Percentiles rank a stretch among this genome's conserved stretches.
Evolutionary conservation across 1,140 invertebrate species (phyloP).

Genomic region (Harlomillsia oculata): DNA sequence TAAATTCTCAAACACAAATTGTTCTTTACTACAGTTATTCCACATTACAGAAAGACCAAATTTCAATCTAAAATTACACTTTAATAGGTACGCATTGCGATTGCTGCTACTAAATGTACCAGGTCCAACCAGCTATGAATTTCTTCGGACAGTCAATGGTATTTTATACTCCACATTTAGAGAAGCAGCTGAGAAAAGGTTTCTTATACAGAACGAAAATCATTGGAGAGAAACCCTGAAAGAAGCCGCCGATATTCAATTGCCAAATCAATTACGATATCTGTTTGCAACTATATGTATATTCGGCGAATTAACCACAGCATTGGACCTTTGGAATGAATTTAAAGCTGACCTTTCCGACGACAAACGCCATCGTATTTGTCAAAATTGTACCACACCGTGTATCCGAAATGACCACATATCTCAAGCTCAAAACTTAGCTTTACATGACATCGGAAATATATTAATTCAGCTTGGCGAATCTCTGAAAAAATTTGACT

Average conservation of each 20-base stretch:
- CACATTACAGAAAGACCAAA: too few relatives aligned
- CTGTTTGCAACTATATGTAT: slow-evolving; percentile 32
- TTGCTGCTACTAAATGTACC: slow-evolving; percentile 34
- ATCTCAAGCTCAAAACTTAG: neutral
- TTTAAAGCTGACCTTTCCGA: neutral
- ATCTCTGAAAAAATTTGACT: neutral
- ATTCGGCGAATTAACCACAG: slow-evolving; percentile 28
- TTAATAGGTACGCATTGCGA: too few relatives aligned
- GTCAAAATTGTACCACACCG: too few relatives aligned
- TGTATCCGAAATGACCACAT: neutral
- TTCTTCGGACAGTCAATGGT: slow-evolving; percentile 31
- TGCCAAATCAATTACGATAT: slow-evolving; percentile 25
- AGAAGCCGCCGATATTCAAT: slow-evolving; percentile 14
- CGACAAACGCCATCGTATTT: too few relatives aligned
- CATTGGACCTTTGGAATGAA: neutral
- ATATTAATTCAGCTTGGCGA: too few relatives aligned
- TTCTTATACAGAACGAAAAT: slow-evolving; percentile 28
- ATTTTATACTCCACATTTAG: slow-evolving; percentile 26
- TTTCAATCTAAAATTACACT: too few relatives aligned
- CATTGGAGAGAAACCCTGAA: slow-evolving; percentile 25
- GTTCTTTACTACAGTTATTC: too few relatives aligned
- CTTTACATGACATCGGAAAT: neutral
- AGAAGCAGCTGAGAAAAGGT: slow-evolving; percentile 26
- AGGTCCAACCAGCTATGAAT: slow-evolving; percentile 32
- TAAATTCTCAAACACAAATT: too few relatives aligned